Evolutionary conservation across 2,888 invertebrate species (phyloP).

Genomic region (Chrysotoxum bicinctum): DNA sequence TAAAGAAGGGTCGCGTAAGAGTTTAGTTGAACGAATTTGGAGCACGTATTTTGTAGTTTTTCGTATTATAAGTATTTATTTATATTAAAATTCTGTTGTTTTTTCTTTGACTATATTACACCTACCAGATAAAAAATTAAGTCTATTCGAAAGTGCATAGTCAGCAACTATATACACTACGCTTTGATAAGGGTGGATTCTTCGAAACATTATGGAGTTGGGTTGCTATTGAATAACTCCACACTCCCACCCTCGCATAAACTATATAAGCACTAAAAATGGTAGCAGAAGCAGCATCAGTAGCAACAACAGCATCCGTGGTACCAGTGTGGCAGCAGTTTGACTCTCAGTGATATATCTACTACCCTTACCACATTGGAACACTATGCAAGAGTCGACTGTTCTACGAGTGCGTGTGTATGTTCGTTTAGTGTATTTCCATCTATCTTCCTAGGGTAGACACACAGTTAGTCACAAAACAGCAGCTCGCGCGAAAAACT

Average conservation of each 20-base stretch:
- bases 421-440: slow-evolving; percentile 72
- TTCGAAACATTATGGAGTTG: slow-evolving; percentile 64
- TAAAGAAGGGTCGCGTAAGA: too few relatives aligned
- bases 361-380: slow-evolving; percentile 59
- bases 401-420: slow-evolving; percentile 61
- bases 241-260: slow-evolving; percentile 31
- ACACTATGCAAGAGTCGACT: slow-evolving; percentile 64
- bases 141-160: slow-evolving; percentile 53
- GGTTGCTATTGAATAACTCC: slow-evolving; percentile 29
- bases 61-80: too few relatives aligned
- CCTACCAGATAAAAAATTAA: slow-evolving; percentile 19
- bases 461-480: slow-evolving; percentile 73
- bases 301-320: slow-evolving; percentile 57
- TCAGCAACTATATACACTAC: slow-evolving; percentile 27
- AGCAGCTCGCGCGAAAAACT: slow-evolving; percentile 76
- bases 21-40: too few relatives aligned
- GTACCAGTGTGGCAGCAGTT: slow-evolving; percentile 70
- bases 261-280: slow-evolving; percentile 43
- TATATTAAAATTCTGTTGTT: not conserved
- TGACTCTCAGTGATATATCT: slow-evolving; percentile 68
- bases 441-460: slow-evolving; percentile 71
- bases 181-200: slow-evolving; percentile 56
- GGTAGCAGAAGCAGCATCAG: slow-evolving; percentile 8
- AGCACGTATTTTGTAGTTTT: too few relatives aligned
- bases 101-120: not conserved